Evolutionary conservation across 2,888 invertebrate genomes (phyloP), one percentile per base, ranked within the genome.

Genomic region (Hetaerina titia): DNA sequence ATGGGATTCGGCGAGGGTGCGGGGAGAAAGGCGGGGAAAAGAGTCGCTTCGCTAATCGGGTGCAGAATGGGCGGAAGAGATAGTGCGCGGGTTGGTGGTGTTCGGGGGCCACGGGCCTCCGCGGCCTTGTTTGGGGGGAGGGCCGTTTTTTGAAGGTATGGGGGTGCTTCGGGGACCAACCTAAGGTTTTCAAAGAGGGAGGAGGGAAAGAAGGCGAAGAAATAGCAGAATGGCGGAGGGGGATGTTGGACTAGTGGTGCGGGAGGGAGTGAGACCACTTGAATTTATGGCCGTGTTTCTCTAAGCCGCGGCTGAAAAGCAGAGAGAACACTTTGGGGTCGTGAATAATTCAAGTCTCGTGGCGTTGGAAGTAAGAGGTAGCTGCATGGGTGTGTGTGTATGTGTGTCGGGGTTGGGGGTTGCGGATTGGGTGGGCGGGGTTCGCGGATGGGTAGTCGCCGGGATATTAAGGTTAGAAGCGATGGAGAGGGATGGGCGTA

Each of bases 201-300:
- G 87, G 45, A 45, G 31, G 17, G 5, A 22, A 57, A 58, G 89
- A 56, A 58, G n/a, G 89, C 8, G 89, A 57, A n/a, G 89, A 57
- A 89, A n/a, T 19, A 25, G 22, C 17, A 8, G 57, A 57, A 45
- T 17, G 56, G 45, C 2, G 56, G 57, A 57, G 2, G 89, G 15
- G 89, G 57, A 31, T 13, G 25, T 8, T 74, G 25, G 17, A 31
- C 2, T 11, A 81, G 81, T 81, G 81, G 13, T 81, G 31, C 6
- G 74, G 25, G 89, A 22, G 45, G 63, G 31, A 63, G 90, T 19
- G 90, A n/a, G 63, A 22, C 90, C 45, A 45, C 45, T 92, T 57
- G 92, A 92, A 92, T 92, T 92, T 92, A 92, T 92, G 92, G 74
- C 92, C 69, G 74, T 92, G 92, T 92, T 92, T 92, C 92, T 92